Conservation (phyloP, 2,113 vertebrate genomes). For the Myiagra hebetior region DNA sequence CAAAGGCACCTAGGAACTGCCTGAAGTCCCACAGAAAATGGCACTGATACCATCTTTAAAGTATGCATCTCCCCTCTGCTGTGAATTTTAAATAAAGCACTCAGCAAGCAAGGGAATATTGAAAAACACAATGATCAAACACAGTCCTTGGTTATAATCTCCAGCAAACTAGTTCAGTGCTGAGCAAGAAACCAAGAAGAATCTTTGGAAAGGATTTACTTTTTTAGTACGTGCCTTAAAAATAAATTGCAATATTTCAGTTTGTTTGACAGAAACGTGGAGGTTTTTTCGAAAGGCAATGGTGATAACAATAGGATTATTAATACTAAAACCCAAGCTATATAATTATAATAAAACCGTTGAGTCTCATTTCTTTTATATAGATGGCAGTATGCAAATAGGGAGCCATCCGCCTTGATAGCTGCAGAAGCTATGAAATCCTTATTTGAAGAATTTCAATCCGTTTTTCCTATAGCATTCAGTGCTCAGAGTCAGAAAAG, state of each 20-base stretch:
- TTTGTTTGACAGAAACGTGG: not conserved
- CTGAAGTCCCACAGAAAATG: not conserved
- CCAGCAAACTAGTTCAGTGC: not conserved
- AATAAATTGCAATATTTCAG: slow-evolving; percentile 39
- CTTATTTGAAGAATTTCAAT: slow-evolving; percentile 58
- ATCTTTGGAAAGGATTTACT: not conserved
- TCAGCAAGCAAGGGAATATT: not conserved
- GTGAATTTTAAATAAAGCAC: slow-evolving; percentile 18
- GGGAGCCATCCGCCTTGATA: not conserved
- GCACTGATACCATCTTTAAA: slow-evolving; percentile 10
- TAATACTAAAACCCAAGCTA: slow-evolving; percentile 28
- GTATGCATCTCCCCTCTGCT: not conserved
- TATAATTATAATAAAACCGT: slow-evolving; percentile 64
- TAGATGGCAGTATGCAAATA: not conserved
- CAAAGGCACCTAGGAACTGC: not conserved
- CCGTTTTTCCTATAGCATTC: slow-evolving; percentile 29
- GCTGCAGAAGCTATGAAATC: slow-evolving; percentile 24
- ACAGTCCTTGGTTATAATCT: not conserved
- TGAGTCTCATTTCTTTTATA: slow-evolving; percentile 35
- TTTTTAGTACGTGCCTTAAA: slow-evolving; percentile 15
- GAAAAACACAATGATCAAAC: not conserved
- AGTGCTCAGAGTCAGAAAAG: slow-evolving; percentile 38
- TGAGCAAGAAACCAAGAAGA: slow-evolving; percentile 9
- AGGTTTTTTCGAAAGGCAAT: not conserved
- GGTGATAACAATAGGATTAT: slow-evolving; percentile 63